Evolutionary conservation across 2,888 invertebrate species (phyloP).

Genomic region (Drosophila quasianomalipes): DNA sequence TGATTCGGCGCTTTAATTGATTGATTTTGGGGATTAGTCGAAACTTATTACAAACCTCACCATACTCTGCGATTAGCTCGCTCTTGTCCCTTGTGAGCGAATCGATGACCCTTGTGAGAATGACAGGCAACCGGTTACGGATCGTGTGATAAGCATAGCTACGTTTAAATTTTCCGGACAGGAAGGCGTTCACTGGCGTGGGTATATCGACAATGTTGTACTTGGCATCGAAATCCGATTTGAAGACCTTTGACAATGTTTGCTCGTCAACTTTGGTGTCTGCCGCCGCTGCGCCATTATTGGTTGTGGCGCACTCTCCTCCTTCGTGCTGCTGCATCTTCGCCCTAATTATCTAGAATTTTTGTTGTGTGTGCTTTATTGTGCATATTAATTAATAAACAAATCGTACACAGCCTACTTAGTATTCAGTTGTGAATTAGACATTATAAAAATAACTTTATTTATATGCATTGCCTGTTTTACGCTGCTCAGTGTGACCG

Average conservation of each 20-base stretch:
- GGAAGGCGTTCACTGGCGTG: slow-evolving; percentile 87
- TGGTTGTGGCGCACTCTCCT: slow-evolving; percentile 10
- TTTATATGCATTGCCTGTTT: slow-evolving; percentile 28
- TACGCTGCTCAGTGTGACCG: slow-evolving; percentile 29
- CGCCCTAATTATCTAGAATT: slow-evolving; percentile 6
- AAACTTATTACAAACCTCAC: slow-evolving; percentile 86
- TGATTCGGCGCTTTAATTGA: slow-evolving; percentile 27
- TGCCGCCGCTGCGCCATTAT: background rate
- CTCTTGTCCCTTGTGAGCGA: slow-evolving; percentile 90
- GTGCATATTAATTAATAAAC: slow-evolving; percentile 24
- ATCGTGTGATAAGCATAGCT: slow-evolving; percentile 94
- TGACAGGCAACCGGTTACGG: slow-evolving; percentile 94
- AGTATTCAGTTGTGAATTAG: background rate
- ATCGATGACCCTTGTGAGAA: slow-evolving; percentile 95
- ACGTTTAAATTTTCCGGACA: slow-evolving; percentile 88
- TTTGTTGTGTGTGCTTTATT: slow-evolving; percentile 16
- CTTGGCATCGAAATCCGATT: slow-evolving; percentile 82
- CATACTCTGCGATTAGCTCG: slow-evolving; percentile 87
- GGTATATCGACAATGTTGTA: slow-evolving; percentile 86
- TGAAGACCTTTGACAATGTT: slow-evolving; percentile 37
- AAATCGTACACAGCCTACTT: slow-evolving; percentile 28
- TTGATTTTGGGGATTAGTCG: slow-evolving; percentile 7
- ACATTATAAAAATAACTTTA: slow-evolving; percentile 26
- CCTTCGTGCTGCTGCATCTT: slow-evolving; percentile 36
- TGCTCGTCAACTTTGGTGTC: slow-evolving; percentile 3